A percentile compares a stretch with the other conserved stretches of the same genome.
phyloP scores from a whole-genome alignment of 2,797 vertebrate species.

The Sardinella longiceps region DNA sequence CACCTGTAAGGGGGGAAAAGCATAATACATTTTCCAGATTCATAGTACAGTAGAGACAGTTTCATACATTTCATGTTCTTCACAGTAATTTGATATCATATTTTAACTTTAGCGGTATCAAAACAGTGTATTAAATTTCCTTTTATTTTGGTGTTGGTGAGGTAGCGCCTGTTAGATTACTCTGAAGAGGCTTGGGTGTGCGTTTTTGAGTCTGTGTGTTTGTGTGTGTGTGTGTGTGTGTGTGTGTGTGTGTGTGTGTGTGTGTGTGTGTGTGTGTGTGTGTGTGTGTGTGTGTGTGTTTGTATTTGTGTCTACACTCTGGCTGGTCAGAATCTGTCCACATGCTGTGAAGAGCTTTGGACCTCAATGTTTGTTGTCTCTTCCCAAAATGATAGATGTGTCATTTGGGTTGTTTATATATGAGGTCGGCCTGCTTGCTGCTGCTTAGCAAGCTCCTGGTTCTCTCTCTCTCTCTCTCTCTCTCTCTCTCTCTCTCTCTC shows the following conservation, averaged over 20 bases:
- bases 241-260: background rate
- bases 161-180: background rate
- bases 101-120: too few species aligned
- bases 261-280: too few species aligned
- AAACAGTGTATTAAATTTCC: background rate
- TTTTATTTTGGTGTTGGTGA: background rate
- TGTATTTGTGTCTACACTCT: background rate
- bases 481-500: background rate
- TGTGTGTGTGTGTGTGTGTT: too few species aligned
- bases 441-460: slow-evolving; percentile 37
- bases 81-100: background rate
- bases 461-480: background rate
- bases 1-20: background rate
- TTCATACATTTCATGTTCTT: too few species aligned
- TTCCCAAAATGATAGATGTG: slow-evolving; percentile 41
- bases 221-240: too few species aligned
- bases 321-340: slow-evolving; percentile 13
- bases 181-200: background rate
- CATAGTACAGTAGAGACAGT: background rate
- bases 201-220: too few species aligned
- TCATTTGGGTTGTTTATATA: slow-evolving; percentile 41
- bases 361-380: slow-evolving; percentile 21
- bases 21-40: background rate
- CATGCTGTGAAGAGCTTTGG: slow-evolving; percentile 16
- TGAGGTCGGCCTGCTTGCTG: slow-evolving; percentile 33